A percentile compares a stretch with the other conserved stretches of the same genome.
Evolutionary conservation across 2,888 invertebrate species (phyloP).

Genomic region (Boloria selene): DNA sequence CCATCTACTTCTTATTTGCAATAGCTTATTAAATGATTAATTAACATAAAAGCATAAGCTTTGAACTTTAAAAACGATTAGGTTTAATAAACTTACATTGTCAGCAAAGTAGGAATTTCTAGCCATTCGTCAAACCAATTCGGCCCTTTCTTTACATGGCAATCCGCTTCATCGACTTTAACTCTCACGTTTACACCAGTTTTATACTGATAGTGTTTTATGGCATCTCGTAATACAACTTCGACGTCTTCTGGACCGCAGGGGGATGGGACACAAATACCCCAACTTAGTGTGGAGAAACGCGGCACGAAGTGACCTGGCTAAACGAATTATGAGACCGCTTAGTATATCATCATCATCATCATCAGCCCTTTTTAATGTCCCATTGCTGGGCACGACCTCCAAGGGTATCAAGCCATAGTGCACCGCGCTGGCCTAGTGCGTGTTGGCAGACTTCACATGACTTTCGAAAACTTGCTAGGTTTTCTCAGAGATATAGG

Average conservation of each 20-base stretch:
- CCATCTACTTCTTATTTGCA: too few species aligned
- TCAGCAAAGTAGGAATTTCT: slow-evolving; percentile 66
- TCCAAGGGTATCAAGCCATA: too few species aligned
- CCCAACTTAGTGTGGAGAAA: slow-evolving; percentile 88
- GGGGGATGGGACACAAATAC: slow-evolving; percentile 85
- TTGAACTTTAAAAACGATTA: slow-evolving; percentile 3
- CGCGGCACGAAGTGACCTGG: slow-evolving; percentile 88
- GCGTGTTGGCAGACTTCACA: too few species aligned
- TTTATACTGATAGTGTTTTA: slow-evolving; percentile 83
- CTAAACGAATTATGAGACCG: slow-evolving; percentile 70
- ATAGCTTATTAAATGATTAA: not conserved
- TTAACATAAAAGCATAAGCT: not conserved
- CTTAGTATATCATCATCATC: too few species aligned
- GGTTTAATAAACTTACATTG: slow-evolving; percentile 59
- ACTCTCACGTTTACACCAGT: slow-evolving; percentile 83
- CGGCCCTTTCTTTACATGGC: slow-evolving; percentile 73
- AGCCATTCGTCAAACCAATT: slow-evolving; percentile 67
- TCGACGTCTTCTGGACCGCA: slow-evolving; percentile 84
- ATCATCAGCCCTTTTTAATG: too few species aligned
- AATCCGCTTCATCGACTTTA: slow-evolving; percentile 84
- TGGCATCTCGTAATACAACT: slow-evolving; percentile 79
- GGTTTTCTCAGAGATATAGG: too few species aligned
- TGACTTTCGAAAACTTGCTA: too few species aligned
- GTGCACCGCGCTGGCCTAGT: too few species aligned
- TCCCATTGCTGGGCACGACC: too few species aligned